Evolutionary conservation across 1,140 invertebrate species (phyloP).

Genomic region (Papilio aristodemus): DNA sequence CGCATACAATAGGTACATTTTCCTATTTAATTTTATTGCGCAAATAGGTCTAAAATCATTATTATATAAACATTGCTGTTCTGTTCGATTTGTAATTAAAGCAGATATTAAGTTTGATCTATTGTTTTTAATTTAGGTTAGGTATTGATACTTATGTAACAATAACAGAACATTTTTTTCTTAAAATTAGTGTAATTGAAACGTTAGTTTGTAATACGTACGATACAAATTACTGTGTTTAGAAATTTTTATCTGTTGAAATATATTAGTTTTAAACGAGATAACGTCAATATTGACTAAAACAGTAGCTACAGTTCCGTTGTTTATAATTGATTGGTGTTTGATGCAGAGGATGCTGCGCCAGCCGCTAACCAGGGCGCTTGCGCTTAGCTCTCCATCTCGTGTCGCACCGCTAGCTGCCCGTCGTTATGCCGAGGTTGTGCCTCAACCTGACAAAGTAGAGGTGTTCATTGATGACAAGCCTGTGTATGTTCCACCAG

Average conservation of each 20-base stretch:
- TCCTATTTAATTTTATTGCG: slow-evolving; percentile 23
- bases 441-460: slow-evolving; percentile 88
- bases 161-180: slow-evolving; percentile 56
- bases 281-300: not conserved
- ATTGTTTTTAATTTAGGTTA: slow-evolving; percentile 64
- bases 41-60: not conserved
- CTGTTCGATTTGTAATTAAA: not conserved
- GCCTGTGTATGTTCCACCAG: slow-evolving; percentile 95
- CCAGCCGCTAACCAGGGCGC: slow-evolving; percentile 79
- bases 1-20: slow-evolving; percentile 32
- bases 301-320: slow-evolving; percentile 14
- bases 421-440: slow-evolving; percentile 66
- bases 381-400: slow-evolving; percentile 65
- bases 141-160: slow-evolving; percentile 73
- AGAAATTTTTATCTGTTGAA: not conserved
- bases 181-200: not conserved
- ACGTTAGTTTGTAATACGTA: not conserved
- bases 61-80: not conserved
- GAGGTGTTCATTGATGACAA: slow-evolving; percentile 99
- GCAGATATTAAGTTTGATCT: slow-evolving; percentile 15
- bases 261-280: not conserved
- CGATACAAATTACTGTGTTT: not conserved
- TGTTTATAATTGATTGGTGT: slow-evolving; percentile 42
- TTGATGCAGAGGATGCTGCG: slow-evolving; percentile 82
- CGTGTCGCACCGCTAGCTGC: slow-evolving; percentile 67